These are phyloP conservation scores for Tenthredo mesomela DNA, from an alignment of 2,888 invertebrate species.

Conservation along the genomic window DNA sequence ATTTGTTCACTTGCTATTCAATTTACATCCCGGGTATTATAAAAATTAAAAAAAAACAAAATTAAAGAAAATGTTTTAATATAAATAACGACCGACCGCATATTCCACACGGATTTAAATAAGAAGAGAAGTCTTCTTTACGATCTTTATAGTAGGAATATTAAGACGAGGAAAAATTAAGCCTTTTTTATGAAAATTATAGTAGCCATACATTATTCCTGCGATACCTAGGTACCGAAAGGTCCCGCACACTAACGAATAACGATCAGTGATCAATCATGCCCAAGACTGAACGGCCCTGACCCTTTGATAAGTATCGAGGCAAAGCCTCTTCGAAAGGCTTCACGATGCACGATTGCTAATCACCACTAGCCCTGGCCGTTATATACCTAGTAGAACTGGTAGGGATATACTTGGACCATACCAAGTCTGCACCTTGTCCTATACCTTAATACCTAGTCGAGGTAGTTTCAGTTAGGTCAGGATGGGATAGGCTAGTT, in stretches of 20 bases:
- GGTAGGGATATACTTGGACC: background rate
- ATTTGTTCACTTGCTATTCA: background rate
- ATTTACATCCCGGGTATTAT: background rate
- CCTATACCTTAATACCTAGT: background rate
- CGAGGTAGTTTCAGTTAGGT: background rate
- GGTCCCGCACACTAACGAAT: background rate
- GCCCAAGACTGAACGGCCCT: conserved; percentile 15
- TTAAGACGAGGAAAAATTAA: too few species aligned
- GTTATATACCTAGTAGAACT: background rate
- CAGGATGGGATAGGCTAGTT: background rate
- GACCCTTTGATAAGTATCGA: conserved; percentile 13
- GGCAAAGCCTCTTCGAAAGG: conserved; percentile 36
- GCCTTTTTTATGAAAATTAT: too few species aligned
- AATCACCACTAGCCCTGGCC: conserved; percentile 28
- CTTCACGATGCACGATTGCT: conserved; percentile 35
- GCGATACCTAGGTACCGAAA: too few species aligned
- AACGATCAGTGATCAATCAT: conserved; percentile 21
- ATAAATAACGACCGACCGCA: too few species aligned
- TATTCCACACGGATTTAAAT: too few species aligned
- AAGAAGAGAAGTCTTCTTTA: too few species aligned
- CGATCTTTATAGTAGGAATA: too few species aligned
- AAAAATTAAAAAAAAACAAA: conserved; percentile 8
- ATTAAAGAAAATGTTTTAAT: too few species aligned
- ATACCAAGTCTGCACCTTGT: background rate
- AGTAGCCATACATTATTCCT: too few species aligned